These are phyloP conservation scores for Caenorhabditis sp. DNA, from an alignment of 2,888 invertebrate species.

Conservation along the genomic window DNA sequence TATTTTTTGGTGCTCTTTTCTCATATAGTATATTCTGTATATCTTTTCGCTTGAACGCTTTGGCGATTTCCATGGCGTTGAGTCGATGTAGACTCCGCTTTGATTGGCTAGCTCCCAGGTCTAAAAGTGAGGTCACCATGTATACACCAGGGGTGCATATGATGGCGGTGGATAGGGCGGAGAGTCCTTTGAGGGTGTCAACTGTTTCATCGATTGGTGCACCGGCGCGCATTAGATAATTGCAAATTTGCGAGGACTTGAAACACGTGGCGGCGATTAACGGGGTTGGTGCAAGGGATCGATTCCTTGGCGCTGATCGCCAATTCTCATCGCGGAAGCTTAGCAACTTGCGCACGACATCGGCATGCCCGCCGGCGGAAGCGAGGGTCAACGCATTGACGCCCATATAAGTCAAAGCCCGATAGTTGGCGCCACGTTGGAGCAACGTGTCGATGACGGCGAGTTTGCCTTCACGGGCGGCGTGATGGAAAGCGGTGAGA, in stretches of 20 bases:
- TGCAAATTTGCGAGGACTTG: constrained; percentile 50
- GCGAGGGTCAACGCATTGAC: constrained; percentile 53
- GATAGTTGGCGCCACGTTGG: constrained; percentile 59
- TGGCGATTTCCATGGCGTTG: constrained; percentile 41
- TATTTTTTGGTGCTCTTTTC: constrained; percentile 23
- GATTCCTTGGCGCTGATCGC: constrained; percentile 1
- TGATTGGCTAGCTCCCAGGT: constrained; percentile 45
- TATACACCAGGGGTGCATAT: constrained; percentile 35
- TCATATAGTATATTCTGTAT: constrained; percentile 34
- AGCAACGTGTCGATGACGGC: constrained; percentile 60
- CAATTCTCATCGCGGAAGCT: constrained; percentile 28
- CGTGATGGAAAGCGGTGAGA: constrained; percentile 65
- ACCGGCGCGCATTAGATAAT: constrained; percentile 35
- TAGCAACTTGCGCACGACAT: constrained; percentile 52
- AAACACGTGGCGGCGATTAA: constrained; percentile 61
- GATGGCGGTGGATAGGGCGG: constrained; percentile 47
- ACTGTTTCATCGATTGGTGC: constrained; percentile 41
- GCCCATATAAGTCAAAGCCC: constrained; percentile 49
- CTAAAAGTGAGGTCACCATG: constrained; percentile 48
- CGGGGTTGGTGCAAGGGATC: constrained; percentile 53
- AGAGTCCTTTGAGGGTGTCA: constrained; percentile 38
- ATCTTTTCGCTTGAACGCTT: constrained; percentile 30
- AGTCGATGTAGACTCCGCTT: constrained; percentile 23
- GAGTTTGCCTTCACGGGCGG: constrained; percentile 63
- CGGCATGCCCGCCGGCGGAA: constrained; percentile 53